Evolutionary conservation across 2,797 vertebrate species (phyloP).

Genomic region (Sternarchorhynchus goeldii): DNA sequence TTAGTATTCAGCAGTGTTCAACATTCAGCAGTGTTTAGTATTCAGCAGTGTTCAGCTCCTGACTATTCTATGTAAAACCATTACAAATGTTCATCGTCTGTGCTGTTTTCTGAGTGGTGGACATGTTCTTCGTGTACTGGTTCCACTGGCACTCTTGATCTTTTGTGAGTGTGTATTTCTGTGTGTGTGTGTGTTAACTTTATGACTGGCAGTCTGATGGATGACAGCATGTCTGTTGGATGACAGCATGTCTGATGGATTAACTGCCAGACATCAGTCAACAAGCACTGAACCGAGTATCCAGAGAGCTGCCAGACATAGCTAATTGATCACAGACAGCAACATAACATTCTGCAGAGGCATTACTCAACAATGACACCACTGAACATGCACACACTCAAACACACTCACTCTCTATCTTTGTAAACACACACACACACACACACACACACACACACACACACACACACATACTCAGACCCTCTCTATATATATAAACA

Average conservation of each 20-base stretch:
- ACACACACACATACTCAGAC: conserved; percentile 72
- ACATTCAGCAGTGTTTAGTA: no score
- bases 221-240: background rate
- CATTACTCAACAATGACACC: conserved; percentile 17
- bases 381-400: background rate
- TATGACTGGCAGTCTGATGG: conserved; percentile 5
- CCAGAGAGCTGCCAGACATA: conserved; percentile 3
- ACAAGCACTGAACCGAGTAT: background rate
- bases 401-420: background rate
- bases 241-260: background rate
- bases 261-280: conserved; percentile 9
- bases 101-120: no score
- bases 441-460: conserved; percentile 70
- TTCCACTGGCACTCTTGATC: background rate
- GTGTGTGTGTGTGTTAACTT: background rate
- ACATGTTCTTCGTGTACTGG: no score
- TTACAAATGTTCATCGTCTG: no score
- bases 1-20: no score
- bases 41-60: no score
- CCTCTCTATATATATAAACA: no score
- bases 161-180: background rate
- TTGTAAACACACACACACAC: background rate
- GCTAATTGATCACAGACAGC: conserved; percentile 22
- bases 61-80: no score
- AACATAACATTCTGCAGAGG: conserved; percentile 5